Percentiles rank a stretch among this genome's conserved stretches.
Evolutionary conservation across 2,113 vertebrate species (phyloP).

Genomic region (Eonycteris spelaea): DNA sequence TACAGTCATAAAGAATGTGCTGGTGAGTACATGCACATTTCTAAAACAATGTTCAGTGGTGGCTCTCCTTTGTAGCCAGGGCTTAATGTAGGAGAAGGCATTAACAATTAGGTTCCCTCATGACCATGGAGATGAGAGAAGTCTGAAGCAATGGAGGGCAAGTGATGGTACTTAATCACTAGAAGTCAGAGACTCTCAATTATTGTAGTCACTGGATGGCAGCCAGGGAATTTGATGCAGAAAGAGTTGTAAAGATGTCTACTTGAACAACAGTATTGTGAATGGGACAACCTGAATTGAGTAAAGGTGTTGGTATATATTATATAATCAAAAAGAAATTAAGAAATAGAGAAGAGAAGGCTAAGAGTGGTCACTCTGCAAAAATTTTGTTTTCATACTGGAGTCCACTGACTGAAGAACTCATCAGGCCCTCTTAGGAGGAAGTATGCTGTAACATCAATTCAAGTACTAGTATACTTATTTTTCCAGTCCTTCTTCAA

Average conservation of each 20-base stretch:
- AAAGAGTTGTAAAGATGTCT: neutral
- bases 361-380: neutral
- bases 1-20: neutral
- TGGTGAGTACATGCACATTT: neutral
- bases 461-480: neutral
- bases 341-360: neutral
- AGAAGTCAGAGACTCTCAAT: neutral
- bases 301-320: neutral
- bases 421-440: neutral
- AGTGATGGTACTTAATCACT: neutral
- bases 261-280: neutral
- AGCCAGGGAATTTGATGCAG: neutral
- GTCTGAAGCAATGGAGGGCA: neutral
- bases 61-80: neutral
- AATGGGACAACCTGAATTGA: neutral
- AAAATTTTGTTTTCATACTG: neutral
- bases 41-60: neutral
- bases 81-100: neutral
- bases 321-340: neutral
- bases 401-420: neutral
- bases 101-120: neutral
- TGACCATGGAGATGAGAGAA: neutral
- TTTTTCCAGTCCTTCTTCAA: neutral
- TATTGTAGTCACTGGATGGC: neutral
- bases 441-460: neutral